phyloP scores from a whole-genome alignment of 2,113 vertebrate genomes.

The Garra rufa region DNA sequence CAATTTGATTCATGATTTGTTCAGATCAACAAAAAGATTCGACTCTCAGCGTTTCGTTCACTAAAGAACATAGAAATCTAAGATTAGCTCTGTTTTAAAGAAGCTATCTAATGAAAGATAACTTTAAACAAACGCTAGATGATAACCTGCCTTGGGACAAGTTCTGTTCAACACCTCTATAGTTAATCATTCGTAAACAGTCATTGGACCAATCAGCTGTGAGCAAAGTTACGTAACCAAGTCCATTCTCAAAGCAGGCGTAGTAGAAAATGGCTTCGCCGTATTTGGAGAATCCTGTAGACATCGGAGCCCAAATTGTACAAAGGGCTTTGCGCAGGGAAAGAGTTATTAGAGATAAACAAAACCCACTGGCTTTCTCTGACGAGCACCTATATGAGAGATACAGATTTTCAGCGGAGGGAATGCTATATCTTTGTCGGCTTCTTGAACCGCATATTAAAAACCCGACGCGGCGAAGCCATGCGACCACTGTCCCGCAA shows the following conservation, averaged over 20 bases:
- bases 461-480: slow-evolving; percentile 23
- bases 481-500: slow-evolving; percentile 18
- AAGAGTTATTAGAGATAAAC: slow-evolving; percentile 26
- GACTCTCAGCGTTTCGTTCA: no score
- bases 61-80: no score
- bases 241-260: not conserved
- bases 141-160: not conserved
- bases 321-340: slow-evolving; percentile 19
- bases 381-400: slow-evolving; percentile 17
- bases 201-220: not conserved
- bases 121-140: not conserved
- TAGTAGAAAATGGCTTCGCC: slow-evolving; percentile 5
- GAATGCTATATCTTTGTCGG: slow-evolving; percentile 36
- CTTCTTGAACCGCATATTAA: slow-evolving; percentile 16
- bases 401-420: slow-evolving; percentile 32
- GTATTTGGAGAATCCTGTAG: slow-evolving; percentile 23
- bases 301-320: slow-evolving; percentile 25
- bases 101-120: no score
- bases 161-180: not conserved
- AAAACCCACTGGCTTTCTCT: slow-evolving; percentile 28
- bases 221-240: not conserved
- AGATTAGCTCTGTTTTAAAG: no score
- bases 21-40: no score
- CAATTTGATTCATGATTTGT: no score
- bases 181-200: not conserved